Base-by-base conservation (phyloP, 2,113 vertebrate species). In the Cavia porcellus region DNA sequence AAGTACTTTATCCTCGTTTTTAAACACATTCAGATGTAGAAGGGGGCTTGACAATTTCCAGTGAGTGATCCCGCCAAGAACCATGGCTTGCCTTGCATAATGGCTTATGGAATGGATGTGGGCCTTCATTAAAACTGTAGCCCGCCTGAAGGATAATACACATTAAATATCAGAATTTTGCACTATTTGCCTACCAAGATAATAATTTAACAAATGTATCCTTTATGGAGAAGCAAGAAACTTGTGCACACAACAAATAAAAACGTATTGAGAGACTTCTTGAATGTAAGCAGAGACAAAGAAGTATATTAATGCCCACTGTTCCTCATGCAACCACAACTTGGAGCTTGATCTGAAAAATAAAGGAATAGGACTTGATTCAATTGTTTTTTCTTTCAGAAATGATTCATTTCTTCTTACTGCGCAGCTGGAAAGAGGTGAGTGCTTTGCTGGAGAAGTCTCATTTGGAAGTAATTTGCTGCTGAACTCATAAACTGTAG, bases 391-490 rank as follows among this genome's bases (percentile, higher is more conserved):
- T 98, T 98, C 14, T 97, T 98, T 98, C 94, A 98, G 96, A 98
- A 98, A 97, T 97, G 97, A 98, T 98, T 98, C 97, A 98, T 98
- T 98, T 98, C 52, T 98, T 98, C 97, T 97, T 93, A 96, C 28
- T 96, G 57, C 35, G 86, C 87, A 97, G 79, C 90, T 96, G 97
- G 97, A 97, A 98, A 98, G 96, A 95, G 20, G 96, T 90, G 90
- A 98, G 85, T 95, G 80, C 97, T 98, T 98, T 72, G 96, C 93
- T 94, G 87, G 96, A 25, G 96, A n/a, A 95, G 94, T 84, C 96
- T 98, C 98, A 94, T 55, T 92, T 96, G 82, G 92, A 96, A 93
- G 42, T 70, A 94, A 96, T 97, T 97, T 97, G 90, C 82, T 55
- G 30, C 42, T 90, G 88, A 96, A 85, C 38, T 95, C 28, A 24